Conservation (phyloP, 2,888 invertebrate genomes). For the Eurytoma adleriae region DNA sequence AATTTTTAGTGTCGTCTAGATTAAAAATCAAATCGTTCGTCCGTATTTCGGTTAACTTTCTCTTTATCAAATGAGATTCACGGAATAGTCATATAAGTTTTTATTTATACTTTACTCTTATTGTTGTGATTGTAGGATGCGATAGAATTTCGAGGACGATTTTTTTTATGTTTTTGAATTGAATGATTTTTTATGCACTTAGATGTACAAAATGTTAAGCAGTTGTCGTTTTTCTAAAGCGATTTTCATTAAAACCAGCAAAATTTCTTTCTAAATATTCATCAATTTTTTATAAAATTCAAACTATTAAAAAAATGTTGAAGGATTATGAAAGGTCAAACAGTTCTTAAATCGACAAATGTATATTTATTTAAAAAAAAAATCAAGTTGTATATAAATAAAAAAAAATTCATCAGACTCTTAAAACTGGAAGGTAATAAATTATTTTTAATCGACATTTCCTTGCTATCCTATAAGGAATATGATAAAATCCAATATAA, state of each 20-base stretch:
- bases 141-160: slow-evolving; percentile 13
- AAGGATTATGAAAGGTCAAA: neutral
- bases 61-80: neutral
- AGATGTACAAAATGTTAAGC: no score
- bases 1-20: neutral
- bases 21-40: neutral
- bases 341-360: slow-evolving; percentile 23
- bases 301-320: neutral
- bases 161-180: neutral
- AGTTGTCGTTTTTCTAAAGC: no score
- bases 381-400: slow-evolving; percentile 47
- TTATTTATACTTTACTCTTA: neutral
- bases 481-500: slow-evolving; percentile 73
- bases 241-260: no score
- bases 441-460: slow-evolving; percentile 30
- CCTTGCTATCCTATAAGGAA: slow-evolving; percentile 73
- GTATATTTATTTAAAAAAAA: slow-evolving; percentile 45
- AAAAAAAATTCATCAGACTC: slow-evolving; percentile 39
- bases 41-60: neutral
- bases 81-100: neutral
- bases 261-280: neutral
- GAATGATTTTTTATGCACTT: neutral
- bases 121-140: neutral
- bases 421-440: slow-evolving; percentile 38
- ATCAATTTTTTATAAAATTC: slow-evolving; percentile 3